Percentiles rank a stretch among this genome's conserved stretches.
Conservation (phyloP, 2,888 invertebrate genomes). For the Habroteleia sp. region DNA sequence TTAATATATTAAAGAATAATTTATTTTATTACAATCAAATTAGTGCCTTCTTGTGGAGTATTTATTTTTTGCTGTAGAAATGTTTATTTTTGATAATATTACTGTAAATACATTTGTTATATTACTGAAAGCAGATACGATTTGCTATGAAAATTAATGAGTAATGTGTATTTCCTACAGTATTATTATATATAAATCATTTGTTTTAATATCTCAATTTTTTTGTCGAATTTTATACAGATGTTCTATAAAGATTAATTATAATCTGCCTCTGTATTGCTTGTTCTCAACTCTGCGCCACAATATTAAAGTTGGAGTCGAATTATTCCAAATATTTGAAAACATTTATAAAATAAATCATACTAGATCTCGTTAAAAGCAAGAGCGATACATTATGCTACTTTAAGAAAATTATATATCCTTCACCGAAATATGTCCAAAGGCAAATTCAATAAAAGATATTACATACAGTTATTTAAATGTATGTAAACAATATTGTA, state of each 20-base stretch:
- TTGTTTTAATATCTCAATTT: too few species aligned
- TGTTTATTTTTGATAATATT: slow-evolving; percentile 4
- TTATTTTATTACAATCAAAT: slow-evolving; percentile 1
- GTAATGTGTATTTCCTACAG: neutral
- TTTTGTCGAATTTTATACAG: too few species aligned
- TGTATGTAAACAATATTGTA: slow-evolving; percentile 12
- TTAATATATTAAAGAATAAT: neutral
- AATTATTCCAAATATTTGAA: neutral
- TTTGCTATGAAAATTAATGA: too few species aligned
- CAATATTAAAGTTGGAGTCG: slow-evolving; percentile 9
- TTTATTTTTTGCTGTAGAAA: slow-evolving; percentile 5
- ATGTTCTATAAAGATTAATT: too few species aligned
- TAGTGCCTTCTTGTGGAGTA: neutral
- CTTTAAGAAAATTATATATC: slow-evolving; percentile 31
- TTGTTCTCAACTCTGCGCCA: slow-evolving; percentile 34
- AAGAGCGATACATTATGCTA: slow-evolving; percentile 5
- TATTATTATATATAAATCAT: neutral
- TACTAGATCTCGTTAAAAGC: slow-evolving; percentile 37
- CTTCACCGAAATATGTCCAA: slow-evolving; percentile 8
- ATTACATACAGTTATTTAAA: slow-evolving; percentile 19
- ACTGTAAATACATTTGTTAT: neutral
- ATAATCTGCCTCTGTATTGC: too few species aligned
- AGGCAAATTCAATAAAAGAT: slow-evolving; percentile 4
- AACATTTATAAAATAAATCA: slow-evolving; percentile 9
- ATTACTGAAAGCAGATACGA: too few species aligned